Percentiles rank a stretch among this genome's conserved stretches.
phyloP scores from a whole-genome alignment of 2,888 invertebrate species.

The Ischnus inquisitorius region DNA sequence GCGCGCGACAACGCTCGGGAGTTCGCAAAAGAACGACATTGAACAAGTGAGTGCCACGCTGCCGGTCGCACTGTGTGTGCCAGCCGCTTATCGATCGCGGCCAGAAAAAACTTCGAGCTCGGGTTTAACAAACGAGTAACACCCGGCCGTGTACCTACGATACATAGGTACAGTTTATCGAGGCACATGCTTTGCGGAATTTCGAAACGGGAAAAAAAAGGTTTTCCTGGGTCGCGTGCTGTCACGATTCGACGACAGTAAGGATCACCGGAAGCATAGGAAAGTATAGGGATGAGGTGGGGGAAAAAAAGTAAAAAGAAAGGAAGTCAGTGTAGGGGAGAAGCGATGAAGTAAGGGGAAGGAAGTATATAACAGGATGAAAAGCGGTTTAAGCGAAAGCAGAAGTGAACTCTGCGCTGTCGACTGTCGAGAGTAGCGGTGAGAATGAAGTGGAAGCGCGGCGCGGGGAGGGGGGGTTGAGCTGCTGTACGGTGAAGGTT shows the following conservation, averaged over 20 bases:
- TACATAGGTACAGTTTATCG: background rate
- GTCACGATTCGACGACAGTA: background rate
- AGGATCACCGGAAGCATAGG: constrained; percentile 7
- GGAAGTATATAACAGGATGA: constrained; percentile 9
- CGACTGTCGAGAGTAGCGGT: constrained; percentile 56
- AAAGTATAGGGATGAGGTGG: background rate
- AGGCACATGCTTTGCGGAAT: background rate
- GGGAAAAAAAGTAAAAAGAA: background rate
- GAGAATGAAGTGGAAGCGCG: constrained; percentile 69
- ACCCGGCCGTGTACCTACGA: background rate
- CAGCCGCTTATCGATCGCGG: constrained; percentile 36
- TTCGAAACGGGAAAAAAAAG: constrained; percentile 44
- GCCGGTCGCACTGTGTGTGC: constrained; percentile 11
- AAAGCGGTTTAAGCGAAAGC: constrained; percentile 30
- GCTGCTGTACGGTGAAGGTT: constrained; percentile 71
- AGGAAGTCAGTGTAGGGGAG: background rate
- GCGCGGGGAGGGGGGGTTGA: constrained; percentile 63
- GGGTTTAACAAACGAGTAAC: constrained; percentile 38
- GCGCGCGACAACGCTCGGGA: constrained; percentile 50
- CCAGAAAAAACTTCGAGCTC: constrained; percentile 17
- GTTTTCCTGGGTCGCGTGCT: constrained; percentile 33
- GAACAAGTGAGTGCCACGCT: background rate
- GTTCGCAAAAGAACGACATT: constrained; percentile 22
- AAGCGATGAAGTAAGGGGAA: background rate
- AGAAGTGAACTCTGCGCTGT: constrained; percentile 28